Evolutionary conservation across 2,888 invertebrate species (phyloP).

Genomic region (Schizaphis graminum): DNA sequence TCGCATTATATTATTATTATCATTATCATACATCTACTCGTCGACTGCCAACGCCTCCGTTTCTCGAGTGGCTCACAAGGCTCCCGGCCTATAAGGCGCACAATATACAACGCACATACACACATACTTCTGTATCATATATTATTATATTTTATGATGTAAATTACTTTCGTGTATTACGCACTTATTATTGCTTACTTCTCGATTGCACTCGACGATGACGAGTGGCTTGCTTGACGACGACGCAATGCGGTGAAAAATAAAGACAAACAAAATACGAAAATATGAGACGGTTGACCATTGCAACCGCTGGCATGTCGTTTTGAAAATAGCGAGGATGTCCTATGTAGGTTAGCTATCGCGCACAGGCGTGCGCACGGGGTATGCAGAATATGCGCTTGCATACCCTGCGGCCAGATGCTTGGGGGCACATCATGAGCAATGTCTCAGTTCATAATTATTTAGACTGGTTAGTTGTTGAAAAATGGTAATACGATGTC

Average conservation of each 20-base stretch:
- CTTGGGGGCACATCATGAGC: too few species aligned
- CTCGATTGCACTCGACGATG: not conserved
- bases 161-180: not conserved
- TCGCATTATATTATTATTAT: not conserved
- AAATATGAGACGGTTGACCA: not conserved
- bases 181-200: conserved; percentile 4
- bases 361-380: not conserved
- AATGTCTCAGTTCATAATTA: too few species aligned
- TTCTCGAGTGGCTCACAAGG: conserved; percentile 1
- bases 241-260: not conserved
- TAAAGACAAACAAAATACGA: not conserved
- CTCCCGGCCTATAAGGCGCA: not conserved
- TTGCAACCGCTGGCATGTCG: not conserved
- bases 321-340: not conserved
- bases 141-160: not conserved
- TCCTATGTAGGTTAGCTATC: not conserved
- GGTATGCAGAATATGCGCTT: too few species aligned
- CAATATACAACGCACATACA: not conserved
- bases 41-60: not conserved
- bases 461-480: too few species aligned
- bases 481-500: too few species aligned
- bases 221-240: not conserved
- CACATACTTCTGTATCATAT: not conserved
- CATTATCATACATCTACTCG: not conserved
- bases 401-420: too few species aligned